A percentile compares a stretch with the other conserved stretches of the same genome.
phyloP scores from a whole-genome alignment of 35 echinoderm and acorn worm species.

The Heliocidaris tuberculata region DNA sequence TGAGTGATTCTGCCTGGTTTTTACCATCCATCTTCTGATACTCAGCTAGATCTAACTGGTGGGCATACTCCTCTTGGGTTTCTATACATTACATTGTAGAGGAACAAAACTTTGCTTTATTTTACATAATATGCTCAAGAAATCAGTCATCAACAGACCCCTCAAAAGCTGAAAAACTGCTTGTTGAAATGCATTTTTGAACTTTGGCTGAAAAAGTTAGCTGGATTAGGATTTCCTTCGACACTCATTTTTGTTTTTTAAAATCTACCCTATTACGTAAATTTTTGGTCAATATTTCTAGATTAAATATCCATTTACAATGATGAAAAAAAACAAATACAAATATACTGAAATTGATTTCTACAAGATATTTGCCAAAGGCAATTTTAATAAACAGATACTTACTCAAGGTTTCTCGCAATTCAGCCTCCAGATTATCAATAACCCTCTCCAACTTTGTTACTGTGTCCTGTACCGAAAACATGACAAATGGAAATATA shows the following conservation, averaged over 20 bases:
- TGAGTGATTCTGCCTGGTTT: conserved; percentile 67
- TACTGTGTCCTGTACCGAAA: conserved; percentile 60
- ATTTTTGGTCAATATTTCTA: too few relatives aligned
- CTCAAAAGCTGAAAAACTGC: too few relatives aligned
- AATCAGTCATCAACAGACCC: background rate
- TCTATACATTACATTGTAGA: conserved; percentile 48
- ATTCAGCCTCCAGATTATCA: conserved; percentile 71
- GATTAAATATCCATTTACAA: too few relatives aligned
- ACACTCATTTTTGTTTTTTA: too few relatives aligned
- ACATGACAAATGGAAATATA: background rate
- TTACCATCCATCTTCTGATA: conserved; percentile 80
- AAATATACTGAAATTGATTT: too few relatives aligned
- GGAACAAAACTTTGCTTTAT: background rate
- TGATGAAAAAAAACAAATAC: too few relatives aligned
- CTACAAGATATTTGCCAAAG: too few relatives aligned
- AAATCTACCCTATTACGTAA: too few relatives aligned
- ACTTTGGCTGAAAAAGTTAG: too few relatives aligned
- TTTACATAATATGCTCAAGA: too few relatives aligned
- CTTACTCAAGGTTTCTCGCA: conserved; percentile 73
- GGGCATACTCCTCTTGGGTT: conserved; percentile 79
- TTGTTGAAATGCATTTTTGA: too few relatives aligned
- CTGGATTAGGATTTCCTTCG: too few relatives aligned
- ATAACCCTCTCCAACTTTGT: conserved; percentile 70
- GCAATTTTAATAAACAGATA: background rate
- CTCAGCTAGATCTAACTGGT: conserved; percentile 71